phyloP scores from a whole-genome alignment of 2,113 vertebrate genomes.

The Serilophus lunatus region DNA sequence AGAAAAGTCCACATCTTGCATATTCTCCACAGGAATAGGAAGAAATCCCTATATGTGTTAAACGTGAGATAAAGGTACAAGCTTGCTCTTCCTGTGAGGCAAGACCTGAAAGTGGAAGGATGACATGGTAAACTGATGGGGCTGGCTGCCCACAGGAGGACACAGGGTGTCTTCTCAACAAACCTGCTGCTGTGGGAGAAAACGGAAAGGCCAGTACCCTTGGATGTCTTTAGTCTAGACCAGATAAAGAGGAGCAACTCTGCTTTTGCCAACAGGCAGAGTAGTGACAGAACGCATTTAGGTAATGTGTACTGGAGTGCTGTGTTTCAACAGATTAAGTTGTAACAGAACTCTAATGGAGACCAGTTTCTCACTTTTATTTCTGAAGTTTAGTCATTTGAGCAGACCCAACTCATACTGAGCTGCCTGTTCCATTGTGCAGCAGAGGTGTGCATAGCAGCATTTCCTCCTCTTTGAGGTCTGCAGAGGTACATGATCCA shows the following conservation, averaged over 20 bases:
- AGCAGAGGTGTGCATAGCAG: not conserved
- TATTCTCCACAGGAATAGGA: not conserved
- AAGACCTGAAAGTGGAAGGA: not conserved
- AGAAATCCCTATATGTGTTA: not conserved
- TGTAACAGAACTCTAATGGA: not conserved
- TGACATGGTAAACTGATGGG: not conserved
- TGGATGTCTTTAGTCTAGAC: not conserved
- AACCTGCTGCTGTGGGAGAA: not conserved
- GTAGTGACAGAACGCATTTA: not conserved
- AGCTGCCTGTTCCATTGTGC: not conserved
- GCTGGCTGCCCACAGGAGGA: not conserved
- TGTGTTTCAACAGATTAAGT: not conserved
- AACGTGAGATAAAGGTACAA: not conserved
- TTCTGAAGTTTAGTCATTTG: not conserved
- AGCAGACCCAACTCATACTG: fast-evolving
- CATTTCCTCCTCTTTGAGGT: not conserved
- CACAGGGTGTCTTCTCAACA: not conserved
- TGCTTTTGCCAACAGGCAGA: not conserved
- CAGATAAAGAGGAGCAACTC: not conserved
- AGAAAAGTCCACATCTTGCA: not conserved
- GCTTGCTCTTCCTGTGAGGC: not conserved
- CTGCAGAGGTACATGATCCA: not conserved
- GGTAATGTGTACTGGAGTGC: not conserved
- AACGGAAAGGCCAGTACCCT: not conserved
- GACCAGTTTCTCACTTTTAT: not conserved